Conservation (phyloP, 2,797 vertebrate genomes). For the Pseudochromis fuscus region DNA sequence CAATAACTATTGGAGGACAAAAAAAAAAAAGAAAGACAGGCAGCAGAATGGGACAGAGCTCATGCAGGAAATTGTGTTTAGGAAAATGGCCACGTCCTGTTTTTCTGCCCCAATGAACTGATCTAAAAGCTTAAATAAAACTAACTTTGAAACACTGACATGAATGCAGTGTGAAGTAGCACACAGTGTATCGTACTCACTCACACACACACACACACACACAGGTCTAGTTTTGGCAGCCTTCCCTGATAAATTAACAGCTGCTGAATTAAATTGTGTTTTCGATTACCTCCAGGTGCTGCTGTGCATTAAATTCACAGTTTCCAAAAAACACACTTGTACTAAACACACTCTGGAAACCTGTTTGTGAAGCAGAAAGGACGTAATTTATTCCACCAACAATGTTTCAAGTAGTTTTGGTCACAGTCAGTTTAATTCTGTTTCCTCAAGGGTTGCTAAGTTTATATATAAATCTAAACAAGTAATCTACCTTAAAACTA, state of each 20-base stretch:
- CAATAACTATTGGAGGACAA: conserved; percentile 5
- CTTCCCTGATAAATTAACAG: background rate
- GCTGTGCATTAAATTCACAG: background rate
- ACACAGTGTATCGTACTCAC: background rate
- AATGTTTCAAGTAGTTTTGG: background rate
- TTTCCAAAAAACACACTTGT: background rate
- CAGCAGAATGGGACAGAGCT: conserved; percentile 10
- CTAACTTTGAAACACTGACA: conserved; percentile 35
- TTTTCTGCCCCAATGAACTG: conserved; percentile 45
- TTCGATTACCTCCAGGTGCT: background rate
- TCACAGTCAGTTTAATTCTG: background rate
- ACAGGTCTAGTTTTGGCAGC: background rate
- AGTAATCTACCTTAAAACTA: too few species aligned
- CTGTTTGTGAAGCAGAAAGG: background rate
- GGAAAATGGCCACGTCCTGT: conserved; percentile 74
- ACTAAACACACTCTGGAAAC: background rate
- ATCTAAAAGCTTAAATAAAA: conserved; percentile 39
- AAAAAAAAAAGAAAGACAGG: conserved; percentile 14
- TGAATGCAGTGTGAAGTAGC: conserved; percentile 14
- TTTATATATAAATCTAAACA: background rate
- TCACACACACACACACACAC: background rate
- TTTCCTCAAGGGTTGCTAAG: too few species aligned
- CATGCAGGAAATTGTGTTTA: conserved; percentile 63
- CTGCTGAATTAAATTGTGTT: conserved; percentile 17
- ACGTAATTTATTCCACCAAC: background rate